These are phyloP conservation scores for Galerucella pusilla DNA, from an alignment of 2,888 invertebrate species.

Conservation along the genomic window DNA sequence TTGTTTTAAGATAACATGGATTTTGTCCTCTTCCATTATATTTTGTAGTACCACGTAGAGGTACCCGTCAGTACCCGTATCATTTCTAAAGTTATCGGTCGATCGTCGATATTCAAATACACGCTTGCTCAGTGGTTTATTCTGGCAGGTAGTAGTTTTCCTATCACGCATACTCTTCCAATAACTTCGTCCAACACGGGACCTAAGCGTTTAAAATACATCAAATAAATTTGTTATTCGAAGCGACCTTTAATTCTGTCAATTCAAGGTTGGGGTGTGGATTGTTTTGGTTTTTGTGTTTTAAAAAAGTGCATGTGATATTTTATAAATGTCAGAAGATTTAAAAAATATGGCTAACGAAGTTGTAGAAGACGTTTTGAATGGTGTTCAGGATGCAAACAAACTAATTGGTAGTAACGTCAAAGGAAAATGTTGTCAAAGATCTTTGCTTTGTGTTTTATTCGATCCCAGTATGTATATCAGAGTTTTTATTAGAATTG, in stretches of 20 bases:
- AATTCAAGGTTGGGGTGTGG: constrained; percentile 31
- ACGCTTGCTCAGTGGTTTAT: constrained; percentile 11
- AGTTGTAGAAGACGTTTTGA: constrained; percentile 61
- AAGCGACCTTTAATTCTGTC: constrained; percentile 9
- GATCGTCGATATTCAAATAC: background rate
- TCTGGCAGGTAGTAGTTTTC: background rate
- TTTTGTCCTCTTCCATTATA: background rate
- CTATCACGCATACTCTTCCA: constrained; percentile 9
- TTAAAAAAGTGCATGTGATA: constrained; percentile 22
- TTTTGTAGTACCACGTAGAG: background rate
- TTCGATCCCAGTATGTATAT: constrained; percentile 67
- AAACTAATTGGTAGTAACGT: constrained; percentile 49
- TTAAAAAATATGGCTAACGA: constrained; percentile 57
- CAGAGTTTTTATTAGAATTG: constrained; percentile 17
- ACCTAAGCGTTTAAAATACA: background rate
- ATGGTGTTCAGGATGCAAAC: constrained; percentile 58
- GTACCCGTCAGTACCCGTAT: background rate
- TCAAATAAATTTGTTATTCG: background rate
- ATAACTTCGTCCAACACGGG: constrained; percentile 1
- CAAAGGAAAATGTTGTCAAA: constrained; percentile 50
- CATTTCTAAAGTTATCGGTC: background rate
- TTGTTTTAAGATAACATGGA: background rate
- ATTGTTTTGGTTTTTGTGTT: constrained; percentile 26
- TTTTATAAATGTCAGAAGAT: constrained; percentile 51
- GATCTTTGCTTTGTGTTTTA: constrained; percentile 67